A percentile compares a stretch with the other conserved stretches of the same genome.
Conservation (phyloP, 2,797 vertebrate species). For the Petrocephalus schoutedeni region DNA sequence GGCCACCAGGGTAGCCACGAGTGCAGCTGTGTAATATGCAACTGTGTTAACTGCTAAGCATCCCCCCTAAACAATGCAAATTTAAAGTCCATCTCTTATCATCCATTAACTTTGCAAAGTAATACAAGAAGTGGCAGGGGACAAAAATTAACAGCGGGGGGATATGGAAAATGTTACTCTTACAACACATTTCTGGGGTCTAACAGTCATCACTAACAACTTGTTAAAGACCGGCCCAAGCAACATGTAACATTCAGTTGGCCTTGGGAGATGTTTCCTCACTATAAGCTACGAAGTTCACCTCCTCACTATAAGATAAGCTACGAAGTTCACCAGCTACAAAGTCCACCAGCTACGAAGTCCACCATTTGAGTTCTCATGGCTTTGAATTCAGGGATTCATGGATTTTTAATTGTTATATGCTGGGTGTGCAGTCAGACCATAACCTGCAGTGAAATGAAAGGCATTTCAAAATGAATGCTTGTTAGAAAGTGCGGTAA, state of each 20-base stretch:
- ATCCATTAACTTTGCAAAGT: background rate
- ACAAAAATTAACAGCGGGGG: background rate
- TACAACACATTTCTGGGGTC: background rate
- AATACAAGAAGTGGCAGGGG: background rate
- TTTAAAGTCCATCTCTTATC: background rate
- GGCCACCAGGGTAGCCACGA: background rate
- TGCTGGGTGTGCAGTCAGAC: background rate
- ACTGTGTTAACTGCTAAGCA: background rate
- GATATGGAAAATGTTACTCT: background rate
- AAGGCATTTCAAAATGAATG: no score
- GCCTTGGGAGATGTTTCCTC: background rate
- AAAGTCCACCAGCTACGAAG: background rate
- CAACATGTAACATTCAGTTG: background rate
- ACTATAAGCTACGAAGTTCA: background rate
- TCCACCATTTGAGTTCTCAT: background rate
- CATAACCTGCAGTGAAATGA: no score
- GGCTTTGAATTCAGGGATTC: background rate
- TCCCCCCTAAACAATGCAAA: background rate
- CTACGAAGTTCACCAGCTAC: background rate
- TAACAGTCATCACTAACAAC: background rate
- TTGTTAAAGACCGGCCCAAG: background rate
- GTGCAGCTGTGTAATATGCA: background rate
- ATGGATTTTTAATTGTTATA: background rate
- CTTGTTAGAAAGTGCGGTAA: no score
- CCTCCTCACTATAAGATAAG: background rate